phyloP scores from a whole-genome alignment of 2,113 vertebrate genomes.

The Perognathus longimembris region DNA sequence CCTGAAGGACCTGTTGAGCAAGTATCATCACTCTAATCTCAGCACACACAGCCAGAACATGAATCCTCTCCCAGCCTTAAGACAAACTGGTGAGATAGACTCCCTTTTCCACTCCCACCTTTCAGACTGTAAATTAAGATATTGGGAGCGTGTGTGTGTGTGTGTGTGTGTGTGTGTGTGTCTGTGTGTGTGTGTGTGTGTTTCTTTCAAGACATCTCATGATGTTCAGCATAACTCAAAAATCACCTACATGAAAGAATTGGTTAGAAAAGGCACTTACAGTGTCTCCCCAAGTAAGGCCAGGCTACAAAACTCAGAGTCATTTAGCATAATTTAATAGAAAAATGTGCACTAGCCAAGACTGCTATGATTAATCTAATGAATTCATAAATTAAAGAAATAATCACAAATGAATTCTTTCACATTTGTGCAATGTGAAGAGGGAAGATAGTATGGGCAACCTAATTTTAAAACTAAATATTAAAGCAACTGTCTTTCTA shows the following conservation, averaged over 20 bases:
- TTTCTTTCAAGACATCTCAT: background rate
- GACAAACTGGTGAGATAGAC: background rate
- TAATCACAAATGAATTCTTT: background rate
- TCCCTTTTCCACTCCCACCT: background rate
- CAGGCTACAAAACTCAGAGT: background rate
- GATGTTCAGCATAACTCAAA: background rate
- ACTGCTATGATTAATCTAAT: background rate
- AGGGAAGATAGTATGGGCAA: background rate
- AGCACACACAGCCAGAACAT: background rate
- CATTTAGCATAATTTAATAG: background rate
- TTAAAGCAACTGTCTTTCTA: background rate
- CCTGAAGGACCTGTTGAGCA: slow-evolving; percentile 32
- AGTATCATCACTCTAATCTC: background rate
- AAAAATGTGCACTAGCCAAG: background rate
- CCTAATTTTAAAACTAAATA: slow-evolving; percentile 15
- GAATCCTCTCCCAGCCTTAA: background rate
- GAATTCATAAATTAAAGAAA: slow-evolving; percentile 39
- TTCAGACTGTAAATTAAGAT: background rate
- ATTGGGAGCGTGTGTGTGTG: background rate
- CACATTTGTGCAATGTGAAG: background rate
- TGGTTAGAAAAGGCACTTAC: background rate
- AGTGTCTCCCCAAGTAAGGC: background rate
- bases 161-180: background rate
- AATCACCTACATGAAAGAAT: background rate
- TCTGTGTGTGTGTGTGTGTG: background rate